Conservation (phyloP, 2,888 invertebrate species). For the Xanthia togata region DNA sequence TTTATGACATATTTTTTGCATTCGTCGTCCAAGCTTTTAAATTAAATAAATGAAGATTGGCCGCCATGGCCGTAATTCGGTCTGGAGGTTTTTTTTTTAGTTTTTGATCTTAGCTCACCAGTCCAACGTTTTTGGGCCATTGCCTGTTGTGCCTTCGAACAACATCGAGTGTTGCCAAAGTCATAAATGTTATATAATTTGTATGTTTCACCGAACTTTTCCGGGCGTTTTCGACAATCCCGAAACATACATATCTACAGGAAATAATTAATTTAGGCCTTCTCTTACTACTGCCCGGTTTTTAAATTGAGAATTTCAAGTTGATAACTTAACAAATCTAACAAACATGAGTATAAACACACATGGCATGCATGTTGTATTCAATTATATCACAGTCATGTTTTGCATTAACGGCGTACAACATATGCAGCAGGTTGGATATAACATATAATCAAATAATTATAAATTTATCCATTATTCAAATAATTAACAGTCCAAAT, state of each 20-base stretch:
- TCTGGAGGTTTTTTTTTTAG: not conserved
- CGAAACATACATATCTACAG: not conserved
- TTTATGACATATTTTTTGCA: not conserved
- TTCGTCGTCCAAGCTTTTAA: not conserved
- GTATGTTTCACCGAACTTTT: no score
- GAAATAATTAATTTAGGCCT: not conserved
- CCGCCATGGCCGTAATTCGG: no score
- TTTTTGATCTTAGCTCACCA: not conserved
- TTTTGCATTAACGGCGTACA: no score
- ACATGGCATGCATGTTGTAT: no score
- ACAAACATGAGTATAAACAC: no score
- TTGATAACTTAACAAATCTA: no score
- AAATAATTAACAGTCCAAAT: no score
- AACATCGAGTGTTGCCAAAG: not conserved
- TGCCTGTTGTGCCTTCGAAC: not conserved
- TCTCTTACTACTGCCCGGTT: not conserved
- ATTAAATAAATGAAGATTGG: not conserved
- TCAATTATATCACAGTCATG: no score
- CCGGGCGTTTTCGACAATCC: not conserved
- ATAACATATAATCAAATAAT: no score
- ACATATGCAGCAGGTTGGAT: no score
- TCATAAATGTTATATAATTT: not conserved
- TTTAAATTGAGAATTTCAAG: not conserved
- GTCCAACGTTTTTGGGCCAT: not conserved
- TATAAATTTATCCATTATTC: no score